Conservation (phyloP, 2,113 vertebrate species). For the Sisor rabdophorus region DNA sequence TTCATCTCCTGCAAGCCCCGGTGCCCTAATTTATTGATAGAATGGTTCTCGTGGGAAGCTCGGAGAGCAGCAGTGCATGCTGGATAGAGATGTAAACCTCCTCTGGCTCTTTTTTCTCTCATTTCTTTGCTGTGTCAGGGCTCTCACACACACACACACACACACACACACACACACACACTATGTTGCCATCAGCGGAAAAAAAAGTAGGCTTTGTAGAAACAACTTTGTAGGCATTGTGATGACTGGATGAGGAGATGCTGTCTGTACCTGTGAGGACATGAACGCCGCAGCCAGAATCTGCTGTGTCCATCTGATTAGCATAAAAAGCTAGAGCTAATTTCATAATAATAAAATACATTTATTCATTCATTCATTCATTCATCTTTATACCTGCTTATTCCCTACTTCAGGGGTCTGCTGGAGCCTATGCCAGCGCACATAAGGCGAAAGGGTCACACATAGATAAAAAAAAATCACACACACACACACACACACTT, state of each 20-base stretch:
- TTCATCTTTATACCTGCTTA: neutral
- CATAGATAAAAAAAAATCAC: too few relatives aligned
- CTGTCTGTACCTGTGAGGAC: neutral
- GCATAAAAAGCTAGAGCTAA: neutral
- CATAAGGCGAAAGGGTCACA: too few relatives aligned
- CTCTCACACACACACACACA: too few relatives aligned
- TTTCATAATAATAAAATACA: neutral
- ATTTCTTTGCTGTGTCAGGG: constrained; percentile 14
- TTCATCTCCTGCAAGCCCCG: constrained; percentile 57
- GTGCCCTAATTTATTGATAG: constrained; percentile 58
- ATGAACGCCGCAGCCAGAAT: neutral
- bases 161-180: too few relatives aligned
- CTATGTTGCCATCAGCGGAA: neutral
- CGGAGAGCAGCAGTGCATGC: constrained; percentile 32
- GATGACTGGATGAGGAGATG: too few relatives aligned
- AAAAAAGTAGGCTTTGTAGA: neutral
- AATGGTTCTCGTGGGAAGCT: constrained; percentile 57
- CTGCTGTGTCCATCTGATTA: neutral
- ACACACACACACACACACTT: too few relatives aligned
- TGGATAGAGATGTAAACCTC: constrained; percentile 39
- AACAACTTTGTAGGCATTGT: neutral
- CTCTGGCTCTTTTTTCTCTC: constrained; percentile 14
- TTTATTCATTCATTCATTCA: neutral
- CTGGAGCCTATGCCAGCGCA: too few relatives aligned
- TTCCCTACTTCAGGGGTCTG: too few relatives aligned